phyloP scores from a whole-genome alignment of 2,888 invertebrate genomes.

The Aleiodes testaceus region DNA sequence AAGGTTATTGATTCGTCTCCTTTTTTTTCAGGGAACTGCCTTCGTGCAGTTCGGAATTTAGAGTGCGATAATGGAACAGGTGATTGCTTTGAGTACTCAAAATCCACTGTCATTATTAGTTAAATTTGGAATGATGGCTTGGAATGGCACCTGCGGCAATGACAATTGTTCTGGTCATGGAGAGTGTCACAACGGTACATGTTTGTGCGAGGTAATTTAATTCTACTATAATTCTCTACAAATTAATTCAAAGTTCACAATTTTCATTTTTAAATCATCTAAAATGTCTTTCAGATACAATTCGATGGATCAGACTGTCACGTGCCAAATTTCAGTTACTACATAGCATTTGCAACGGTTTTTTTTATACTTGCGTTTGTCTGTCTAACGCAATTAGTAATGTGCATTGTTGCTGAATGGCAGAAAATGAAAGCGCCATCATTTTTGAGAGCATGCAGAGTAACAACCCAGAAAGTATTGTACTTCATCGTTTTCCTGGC shows the following conservation, averaged over 20 bases:
- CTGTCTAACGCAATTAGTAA: conserved; percentile 87
- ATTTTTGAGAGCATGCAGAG: conserved; percentile 85
- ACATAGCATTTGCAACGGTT: conserved; percentile 76
- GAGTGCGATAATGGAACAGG: conserved; percentile 69
- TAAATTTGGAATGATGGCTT: conserved; percentile 71
- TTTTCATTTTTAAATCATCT: neutral
- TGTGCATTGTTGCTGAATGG: conserved; percentile 88
- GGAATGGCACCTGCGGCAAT: conserved; percentile 77
- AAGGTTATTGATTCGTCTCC: too few relatives aligned
- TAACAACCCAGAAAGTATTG: conserved; percentile 92
- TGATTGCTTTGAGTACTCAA: conserved; percentile 70
- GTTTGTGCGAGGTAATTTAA: conserved; percentile 87
- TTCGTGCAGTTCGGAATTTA: conserved; percentile 58
- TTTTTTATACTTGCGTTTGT: conserved; percentile 89
- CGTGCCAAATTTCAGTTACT: conserved; percentile 88
- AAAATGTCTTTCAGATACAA: conserved; percentile 73
- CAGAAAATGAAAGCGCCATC: conserved; percentile 88
- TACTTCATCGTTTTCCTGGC: conserved; percentile 92
- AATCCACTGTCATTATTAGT: conserved; percentile 71
- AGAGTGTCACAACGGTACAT: conserved; percentile 93
- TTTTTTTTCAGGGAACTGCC: conserved; percentile 59
- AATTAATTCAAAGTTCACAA: too few relatives aligned
- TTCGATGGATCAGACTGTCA: conserved; percentile 89
- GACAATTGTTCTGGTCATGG: conserved; percentile 91
- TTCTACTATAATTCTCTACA: neutral